Percentiles rank a stretch among this genome's conserved stretches.
Evolutionary conservation across 2,797 vertebrate genomes (phyloP).

Genomic region (Anas georgica): DNA sequence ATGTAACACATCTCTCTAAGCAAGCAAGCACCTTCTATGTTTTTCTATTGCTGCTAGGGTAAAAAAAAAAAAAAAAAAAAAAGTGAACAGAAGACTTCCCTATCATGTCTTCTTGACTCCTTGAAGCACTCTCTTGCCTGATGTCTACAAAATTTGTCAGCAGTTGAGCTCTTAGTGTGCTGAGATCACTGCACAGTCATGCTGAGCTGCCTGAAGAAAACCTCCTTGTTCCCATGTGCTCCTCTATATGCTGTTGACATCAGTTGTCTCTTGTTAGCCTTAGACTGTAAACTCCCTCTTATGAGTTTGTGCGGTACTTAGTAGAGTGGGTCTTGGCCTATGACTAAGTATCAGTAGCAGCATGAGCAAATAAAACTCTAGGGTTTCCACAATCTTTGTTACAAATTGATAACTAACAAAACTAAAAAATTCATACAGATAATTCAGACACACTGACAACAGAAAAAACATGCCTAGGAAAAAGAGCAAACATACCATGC

Average conservation of each 20-base stretch:
- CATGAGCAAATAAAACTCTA: background rate
- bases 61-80: background rate
- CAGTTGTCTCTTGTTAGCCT: background rate
- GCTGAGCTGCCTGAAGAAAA: background rate
- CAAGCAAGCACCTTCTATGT: background rate
- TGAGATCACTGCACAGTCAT: background rate
- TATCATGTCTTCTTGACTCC: background rate
- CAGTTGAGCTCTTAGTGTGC: background rate
- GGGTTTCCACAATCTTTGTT: background rate
- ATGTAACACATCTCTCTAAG: background rate
- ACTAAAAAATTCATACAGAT: background rate
- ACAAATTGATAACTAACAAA: background rate
- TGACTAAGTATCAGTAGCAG: background rate
- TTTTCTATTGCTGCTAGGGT: background rate
- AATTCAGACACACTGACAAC: background rate
- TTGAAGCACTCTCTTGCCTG: background rate
- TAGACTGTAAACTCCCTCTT: background rate
- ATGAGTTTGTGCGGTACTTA: background rate
- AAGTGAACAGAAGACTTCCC: background rate
- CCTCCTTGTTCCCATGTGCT: background rate
- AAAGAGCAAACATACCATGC: background rate
- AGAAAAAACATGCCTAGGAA: background rate
- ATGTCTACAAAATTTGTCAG: background rate
- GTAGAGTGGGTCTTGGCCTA: background rate
- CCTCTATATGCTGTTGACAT: background rate